Evolutionary conservation across 2,888 invertebrate species (phyloP).

Genomic region (Andricus quercusramuli): DNA sequence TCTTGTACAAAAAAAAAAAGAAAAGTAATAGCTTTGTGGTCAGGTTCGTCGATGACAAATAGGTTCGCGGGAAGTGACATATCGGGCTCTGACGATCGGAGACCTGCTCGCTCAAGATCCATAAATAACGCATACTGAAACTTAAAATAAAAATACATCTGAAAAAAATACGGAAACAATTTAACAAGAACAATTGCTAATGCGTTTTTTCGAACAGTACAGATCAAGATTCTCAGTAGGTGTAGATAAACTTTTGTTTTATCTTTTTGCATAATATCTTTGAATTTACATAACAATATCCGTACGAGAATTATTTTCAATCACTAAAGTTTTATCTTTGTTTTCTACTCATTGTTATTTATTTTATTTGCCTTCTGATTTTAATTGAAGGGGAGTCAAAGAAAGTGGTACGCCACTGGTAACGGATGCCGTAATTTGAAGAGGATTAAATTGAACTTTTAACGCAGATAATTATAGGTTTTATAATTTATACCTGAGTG

Average conservation of each 20-base stretch:
- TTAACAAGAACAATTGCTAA: neutral
- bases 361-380: constrained; percentile 16
- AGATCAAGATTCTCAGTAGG: neutral
- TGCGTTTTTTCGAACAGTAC: neutral
- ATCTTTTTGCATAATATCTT: neutral
- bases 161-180: constrained; percentile 2
- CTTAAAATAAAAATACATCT: neutral
- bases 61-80: constrained; percentile 2
- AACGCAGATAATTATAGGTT: constrained; percentile 37
- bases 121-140: constrained; percentile 12
- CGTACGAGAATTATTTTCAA: neutral
- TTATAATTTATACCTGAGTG: constrained; percentile 32
- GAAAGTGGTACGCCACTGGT: constrained; percentile 31
- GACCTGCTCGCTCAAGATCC: constrained; percentile 2
- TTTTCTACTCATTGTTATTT: neutral
- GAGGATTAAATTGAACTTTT: constrained; percentile 39
- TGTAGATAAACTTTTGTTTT: neutral
- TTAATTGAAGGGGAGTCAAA: neutral
- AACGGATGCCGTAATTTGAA: constrained; percentile 34
- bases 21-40: constrained; percentile 8
- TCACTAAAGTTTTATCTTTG: neutral
- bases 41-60: constrained; percentile 8
- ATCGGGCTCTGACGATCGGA: constrained; percentile 5
- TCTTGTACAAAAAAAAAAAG: neutral
- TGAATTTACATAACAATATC: neutral